Conservation (phyloP, 2,797 vertebrate genomes). For the Gastrophryne carolinensis region DNA sequence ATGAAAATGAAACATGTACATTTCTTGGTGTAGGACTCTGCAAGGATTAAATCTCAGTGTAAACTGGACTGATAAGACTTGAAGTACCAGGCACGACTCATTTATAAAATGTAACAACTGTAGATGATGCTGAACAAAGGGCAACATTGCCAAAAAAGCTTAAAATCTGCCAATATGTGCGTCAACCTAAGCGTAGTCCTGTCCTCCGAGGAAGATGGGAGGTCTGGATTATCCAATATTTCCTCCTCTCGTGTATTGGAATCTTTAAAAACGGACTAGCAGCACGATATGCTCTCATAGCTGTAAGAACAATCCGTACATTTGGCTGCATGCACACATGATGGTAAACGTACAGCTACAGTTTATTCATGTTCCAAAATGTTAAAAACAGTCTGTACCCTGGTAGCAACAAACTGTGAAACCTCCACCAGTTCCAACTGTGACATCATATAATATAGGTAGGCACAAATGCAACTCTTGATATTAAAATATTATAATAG, state of each 20-base stretch:
- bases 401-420: too few species aligned
- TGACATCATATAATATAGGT: too few species aligned
- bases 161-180: constrained; percentile 44
- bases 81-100: constrained; percentile 31
- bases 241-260: constrained; percentile 1
- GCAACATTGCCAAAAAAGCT: constrained; percentile 43
- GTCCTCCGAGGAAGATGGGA: constrained; percentile 8
- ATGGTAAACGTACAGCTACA: not conserved
- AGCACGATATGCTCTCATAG: not conserved
- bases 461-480: too few species aligned
- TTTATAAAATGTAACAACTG: constrained; percentile 21
- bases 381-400: too few species aligned
- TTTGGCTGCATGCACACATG: not conserved
- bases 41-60: constrained; percentile 12
- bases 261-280: constrained; percentile 14
- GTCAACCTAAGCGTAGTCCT: not conserved
- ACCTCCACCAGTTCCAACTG: too few species aligned
- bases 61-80: constrained; percentile 16
- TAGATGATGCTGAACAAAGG: constrained; percentile 32
- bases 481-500: too few species aligned
- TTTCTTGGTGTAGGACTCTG: not conserved
- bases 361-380: too few species aligned
- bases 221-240: not conserved
- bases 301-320: not conserved
- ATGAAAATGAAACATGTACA: not conserved